Conservation (phyloP, 92 coral and sea anemone species). For the Bergia sp. region DNA sequence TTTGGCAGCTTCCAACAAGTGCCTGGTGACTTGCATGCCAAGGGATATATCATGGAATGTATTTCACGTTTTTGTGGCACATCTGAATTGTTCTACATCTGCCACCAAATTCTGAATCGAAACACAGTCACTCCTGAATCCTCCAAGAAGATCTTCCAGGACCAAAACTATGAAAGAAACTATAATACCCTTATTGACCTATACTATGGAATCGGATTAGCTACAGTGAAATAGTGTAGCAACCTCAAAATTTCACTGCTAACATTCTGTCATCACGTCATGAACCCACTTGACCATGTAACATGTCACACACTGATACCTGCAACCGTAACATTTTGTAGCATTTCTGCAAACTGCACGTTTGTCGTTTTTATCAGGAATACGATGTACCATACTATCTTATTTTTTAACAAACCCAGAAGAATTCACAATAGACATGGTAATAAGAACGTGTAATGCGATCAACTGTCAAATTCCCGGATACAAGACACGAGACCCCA, state of each 20-base stretch:
- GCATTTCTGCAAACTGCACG: background rate
- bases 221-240: background rate
- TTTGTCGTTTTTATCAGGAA: background rate
- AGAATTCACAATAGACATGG: too few relatives aligned
- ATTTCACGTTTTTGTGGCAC: constrained; percentile 36
- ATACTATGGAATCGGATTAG: constrained; percentile 44
- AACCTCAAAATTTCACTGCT: too few relatives aligned
- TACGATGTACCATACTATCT: background rate
- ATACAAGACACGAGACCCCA: too few relatives aligned
- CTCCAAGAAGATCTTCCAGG: constrained; percentile 39
- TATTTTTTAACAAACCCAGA: too few relatives aligned
- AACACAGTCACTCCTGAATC: constrained; percentile 52
- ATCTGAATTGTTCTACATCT: constrained; percentile 42
- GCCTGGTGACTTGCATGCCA: constrained; percentile 36
- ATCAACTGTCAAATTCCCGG: too few relatives aligned
- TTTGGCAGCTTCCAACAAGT: constrained; percentile 16
- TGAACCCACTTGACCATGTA: too few relatives aligned
- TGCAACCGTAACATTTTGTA: too few relatives aligned
- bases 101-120: constrained; percentile 32
- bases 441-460: too few relatives aligned
- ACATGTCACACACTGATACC: too few relatives aligned
- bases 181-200: constrained; percentile 41
- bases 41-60: constrained; percentile 34
- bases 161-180: constrained; percentile 49
- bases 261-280: too few relatives aligned